phyloP scores from a whole-genome alignment of 2,797 vertebrate genomes.

The Clarias pachynema region DNA sequence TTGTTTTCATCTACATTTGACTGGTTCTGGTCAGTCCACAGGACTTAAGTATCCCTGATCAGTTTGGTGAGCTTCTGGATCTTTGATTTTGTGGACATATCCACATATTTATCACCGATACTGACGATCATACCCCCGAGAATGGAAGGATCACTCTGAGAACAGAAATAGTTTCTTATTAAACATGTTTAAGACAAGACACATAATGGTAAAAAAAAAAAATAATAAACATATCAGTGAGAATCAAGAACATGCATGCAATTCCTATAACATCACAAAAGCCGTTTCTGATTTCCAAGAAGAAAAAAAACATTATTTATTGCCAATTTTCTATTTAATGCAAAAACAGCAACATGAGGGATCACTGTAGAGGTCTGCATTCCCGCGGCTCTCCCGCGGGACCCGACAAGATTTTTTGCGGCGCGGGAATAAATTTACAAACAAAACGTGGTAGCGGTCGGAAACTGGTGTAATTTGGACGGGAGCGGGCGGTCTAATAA shows the following conservation, averaged over 20 bases:
- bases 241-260: too few relatives aligned
- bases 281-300: too few relatives aligned
- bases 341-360: neutral
- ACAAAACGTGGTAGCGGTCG: too few relatives aligned
- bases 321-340: neutral
- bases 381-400: too few relatives aligned
- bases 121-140: constrained; percentile 97
- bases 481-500: too few relatives aligned
- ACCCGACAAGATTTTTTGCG: too few relatives aligned
- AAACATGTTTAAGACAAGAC: neutral
- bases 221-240: neutral
- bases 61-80: constrained; percentile 90
- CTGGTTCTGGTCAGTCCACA: constrained; percentile 65
- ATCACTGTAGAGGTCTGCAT: too few relatives aligned
- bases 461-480: too few relatives aligned
- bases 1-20: constrained; percentile 47
- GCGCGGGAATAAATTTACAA: too few relatives aligned
- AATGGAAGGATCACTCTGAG: constrained; percentile 84
- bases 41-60: constrained; percentile 82
- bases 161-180: neutral
- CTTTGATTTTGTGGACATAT: constrained; percentile 89
- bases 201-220: neutral
- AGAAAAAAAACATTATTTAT: too few relatives aligned
- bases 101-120: constrained; percentile 86
- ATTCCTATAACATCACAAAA: too few relatives aligned